These are phyloP conservation scores for Rhinolophus ferrumequinum DNA, from an alignment of 2,113 vertebrate genomes.

Conservation along the genomic window DNA sequence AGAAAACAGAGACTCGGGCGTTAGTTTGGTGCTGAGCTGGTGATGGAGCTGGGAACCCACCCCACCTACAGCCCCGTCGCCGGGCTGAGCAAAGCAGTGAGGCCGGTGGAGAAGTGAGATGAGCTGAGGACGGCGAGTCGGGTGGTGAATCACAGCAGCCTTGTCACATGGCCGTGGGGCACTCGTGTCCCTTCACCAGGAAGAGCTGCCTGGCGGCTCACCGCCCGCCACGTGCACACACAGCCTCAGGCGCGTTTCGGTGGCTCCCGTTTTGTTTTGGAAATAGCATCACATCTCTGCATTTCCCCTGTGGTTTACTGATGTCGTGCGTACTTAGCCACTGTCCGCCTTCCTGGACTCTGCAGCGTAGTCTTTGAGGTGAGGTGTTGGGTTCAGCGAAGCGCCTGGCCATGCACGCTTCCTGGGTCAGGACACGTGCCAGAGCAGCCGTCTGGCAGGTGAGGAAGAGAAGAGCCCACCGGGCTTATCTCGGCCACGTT, in stretches of 20 bases:
- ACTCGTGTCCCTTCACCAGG: neutral
- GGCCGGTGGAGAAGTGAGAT: accelerated
- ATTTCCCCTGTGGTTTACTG: neutral
- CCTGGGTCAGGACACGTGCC: neutral
- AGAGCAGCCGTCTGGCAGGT: too few relatives aligned
- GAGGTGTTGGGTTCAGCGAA: neutral
- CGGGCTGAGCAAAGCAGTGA: neutral
- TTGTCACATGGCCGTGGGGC: accelerated
- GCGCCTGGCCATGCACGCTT: neutral
- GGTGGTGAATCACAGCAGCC: neutral
- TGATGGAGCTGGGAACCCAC: neutral
- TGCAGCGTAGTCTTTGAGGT: neutral
- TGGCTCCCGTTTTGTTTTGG: neutral
- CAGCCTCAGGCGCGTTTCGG: accelerated
- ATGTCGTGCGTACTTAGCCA: neutral
- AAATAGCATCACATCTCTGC: neutral
- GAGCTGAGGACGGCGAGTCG: neutral
- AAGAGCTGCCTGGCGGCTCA: neutral
- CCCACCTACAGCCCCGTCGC: neutral
- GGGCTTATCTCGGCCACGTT: neutral
- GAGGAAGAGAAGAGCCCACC: neutral
- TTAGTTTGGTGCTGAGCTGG: neutral
- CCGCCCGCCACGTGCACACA: accelerated
- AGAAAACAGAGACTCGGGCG: neutral
- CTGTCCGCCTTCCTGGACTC: neutral